Conservation (phyloP, 1,140 invertebrate genomes). For the Sinella curviseta region DNA sequence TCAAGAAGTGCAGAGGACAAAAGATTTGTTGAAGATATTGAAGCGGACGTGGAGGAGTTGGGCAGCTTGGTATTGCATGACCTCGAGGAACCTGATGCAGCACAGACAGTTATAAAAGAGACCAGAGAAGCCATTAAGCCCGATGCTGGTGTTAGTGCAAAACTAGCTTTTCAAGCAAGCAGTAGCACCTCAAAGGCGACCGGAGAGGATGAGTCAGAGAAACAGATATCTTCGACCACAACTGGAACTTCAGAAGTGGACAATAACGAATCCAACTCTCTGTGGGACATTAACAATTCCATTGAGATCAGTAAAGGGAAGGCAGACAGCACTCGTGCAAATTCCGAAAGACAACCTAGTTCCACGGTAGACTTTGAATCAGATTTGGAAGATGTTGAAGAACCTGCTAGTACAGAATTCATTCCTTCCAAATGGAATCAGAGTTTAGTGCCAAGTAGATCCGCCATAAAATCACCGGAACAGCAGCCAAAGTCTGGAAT, state of each 20-base stretch:
- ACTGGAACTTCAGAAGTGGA: not conserved
- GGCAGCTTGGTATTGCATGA: conserved; percentile 42
- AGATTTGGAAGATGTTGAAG: not conserved
- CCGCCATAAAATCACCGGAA: conserved; percentile 47
- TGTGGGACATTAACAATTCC: conserved; percentile 8
- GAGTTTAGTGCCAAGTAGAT: conserved; percentile 38
- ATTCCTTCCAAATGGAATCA: conserved; percentile 49
- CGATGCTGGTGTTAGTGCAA: conserved; percentile 1
- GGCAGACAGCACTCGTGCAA: not conserved
- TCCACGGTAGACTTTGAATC: not conserved
- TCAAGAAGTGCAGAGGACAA: not conserved
- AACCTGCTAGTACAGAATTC: conserved; percentile 51
- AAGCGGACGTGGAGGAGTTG: conserved; percentile 51
- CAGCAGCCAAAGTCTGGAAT: conserved; percentile 30
- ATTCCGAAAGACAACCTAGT: not conserved
- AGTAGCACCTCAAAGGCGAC: not conserved
- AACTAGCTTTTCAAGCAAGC: not conserved
- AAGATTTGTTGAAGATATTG: conserved; percentile 51
- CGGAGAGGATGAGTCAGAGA: not conserved
- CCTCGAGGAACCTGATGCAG: conserved; percentile 35
- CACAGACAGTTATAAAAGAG: conserved; percentile 34
- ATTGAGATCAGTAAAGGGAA: not conserved
- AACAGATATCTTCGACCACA: too few species aligned
- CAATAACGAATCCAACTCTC: not conserved
- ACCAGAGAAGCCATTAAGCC: conserved; percentile 23